Evolutionary conservation across 1,140 invertebrate genomes (phyloP), one percentile per base, ranked within the genome.

Genomic region (Aradophagus sp.): DNA sequence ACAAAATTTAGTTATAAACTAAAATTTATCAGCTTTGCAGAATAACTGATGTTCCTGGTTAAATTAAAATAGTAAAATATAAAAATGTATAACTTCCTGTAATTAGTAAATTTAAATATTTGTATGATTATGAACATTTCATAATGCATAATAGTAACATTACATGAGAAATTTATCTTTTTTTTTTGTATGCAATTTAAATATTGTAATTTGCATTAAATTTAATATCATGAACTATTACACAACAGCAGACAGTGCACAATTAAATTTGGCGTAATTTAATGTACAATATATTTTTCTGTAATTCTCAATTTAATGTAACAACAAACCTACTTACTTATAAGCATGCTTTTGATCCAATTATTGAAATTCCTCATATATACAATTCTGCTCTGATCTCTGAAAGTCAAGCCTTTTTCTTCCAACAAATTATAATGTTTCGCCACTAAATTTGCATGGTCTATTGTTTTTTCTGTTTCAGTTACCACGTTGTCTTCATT

Each of bases 311-410:
- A 23, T 5, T 5, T 23, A 23, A 5, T 5, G 8, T 5, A 23
- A 23, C 20, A 23, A 27, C 19, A 17, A 50, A 12, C 15, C 13
- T 16, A 50, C 55, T 73, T 81, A 91, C 90, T 90, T 74, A 99
- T 98, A 0, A 98, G 86, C 86, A 96, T 94, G 82, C 94, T 93
- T 87, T 99, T 99, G 5, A 98, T 92, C 97, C 97, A 99, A 84
- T 99, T 99, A 83, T 99, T 99, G 79, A 99, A 98, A 85, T 98
- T 99, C 68, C 98, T 89, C 86, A 99, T 88, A 78, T 94, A 92
- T 76, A 96, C 93, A 68, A 99, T 99, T 14, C 93, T 89, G 29
- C 96, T 98, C 76, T 95, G 90, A 61, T 89, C 91, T 39, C 98
- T 87, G 63, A 91, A 89, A 34, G 88, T 89, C 5, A 95, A 80